Evolutionary conservation across 2,888 invertebrate species (phyloP), one percentile per base, ranked within the genome.

Genomic region (Acronicta psi): DNA sequence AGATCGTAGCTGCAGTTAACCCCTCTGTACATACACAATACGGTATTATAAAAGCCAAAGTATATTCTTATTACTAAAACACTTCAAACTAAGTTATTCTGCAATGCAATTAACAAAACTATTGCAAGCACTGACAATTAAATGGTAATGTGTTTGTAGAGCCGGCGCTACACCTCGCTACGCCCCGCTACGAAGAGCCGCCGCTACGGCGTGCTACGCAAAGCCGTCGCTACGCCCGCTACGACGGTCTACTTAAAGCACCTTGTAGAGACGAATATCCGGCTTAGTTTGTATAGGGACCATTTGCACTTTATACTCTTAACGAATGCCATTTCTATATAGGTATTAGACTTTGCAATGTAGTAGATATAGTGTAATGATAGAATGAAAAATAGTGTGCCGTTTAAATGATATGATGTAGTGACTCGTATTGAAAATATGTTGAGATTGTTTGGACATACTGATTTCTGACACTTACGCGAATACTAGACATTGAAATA

Each of bases 71-170:
- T 11, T 16, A 38, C 8, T 4, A 16, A 41, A 36, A 42, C 23
- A 31, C 55, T 50, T 16, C 11, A 37, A 41, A 52, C 41, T 45
- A 41, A 63, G 20, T 69, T 44, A 53, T 49, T 53, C 23, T 25
- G 23, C 31, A 20, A 50, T 29, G 42, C 65, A 58, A 59, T 65
- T 53, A 68, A 51, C 51, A 38, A 36, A 46, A 44, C 43, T 41
- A 36, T 44, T 38, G 49, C 34, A 34, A 70, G 40, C 50, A 8
- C 14, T 53, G 37, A 57, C 52, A 70, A 69, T 70, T 70, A 64
- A 65, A 71, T 65, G 66, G 34, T 71, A 65, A 71, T 68, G 47
- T 65, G 47, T 71, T 71, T 71, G 72, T 54, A 42, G 47, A 70
- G 57, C 31, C 43, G 6, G 23, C 29, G 29, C 29, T 29, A 29